A percentile compares a stretch with the other conserved stretches of the same genome.
phyloP scores from a whole-genome alignment of 2,888 invertebrate species.

The Agonum fuliginosum region DNA sequence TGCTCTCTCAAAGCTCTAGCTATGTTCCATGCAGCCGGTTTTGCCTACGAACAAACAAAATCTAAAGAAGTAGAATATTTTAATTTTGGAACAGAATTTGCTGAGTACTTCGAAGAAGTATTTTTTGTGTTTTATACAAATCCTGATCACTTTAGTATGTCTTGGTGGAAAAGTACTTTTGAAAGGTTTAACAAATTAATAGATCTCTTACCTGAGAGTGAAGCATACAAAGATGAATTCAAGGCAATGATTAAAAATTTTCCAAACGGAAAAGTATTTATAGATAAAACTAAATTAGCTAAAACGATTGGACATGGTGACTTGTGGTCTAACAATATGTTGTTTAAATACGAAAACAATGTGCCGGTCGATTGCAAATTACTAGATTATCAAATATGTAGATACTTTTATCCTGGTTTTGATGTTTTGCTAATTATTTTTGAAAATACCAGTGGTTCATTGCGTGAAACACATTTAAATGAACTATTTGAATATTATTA shows the following conservation, averaged over 20 bases:
- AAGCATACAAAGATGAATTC: slow-evolving; percentile 63
- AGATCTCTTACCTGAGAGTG: slow-evolving; percentile 64
- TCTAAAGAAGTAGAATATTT: slow-evolving; percentile 58
- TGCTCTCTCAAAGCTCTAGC: slow-evolving; percentile 73
- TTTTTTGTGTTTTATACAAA: slow-evolving; percentile 2
- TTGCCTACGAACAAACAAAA: slow-evolving; percentile 73
- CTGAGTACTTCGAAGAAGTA: neutral
- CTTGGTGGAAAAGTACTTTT: slow-evolving; percentile 31
- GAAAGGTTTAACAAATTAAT: slow-evolving; percentile 64
- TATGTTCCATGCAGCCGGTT: slow-evolving; percentile 74
- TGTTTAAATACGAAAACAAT: slow-evolving; percentile 62
- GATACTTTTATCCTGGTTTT: slow-evolving; percentile 66
- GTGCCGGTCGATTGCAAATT: slow-evolving; percentile 64
- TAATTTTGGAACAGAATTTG: slow-evolving; percentile 9
- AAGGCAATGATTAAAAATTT: neutral
- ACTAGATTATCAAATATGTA: slow-evolving; percentile 68
- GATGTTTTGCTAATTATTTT: slow-evolving; percentile 67
- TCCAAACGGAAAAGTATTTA: slow-evolving; percentile 13
- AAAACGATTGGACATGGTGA: slow-evolving; percentile 67
- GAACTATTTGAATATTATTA: slow-evolving; percentile 67
- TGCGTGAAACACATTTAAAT: slow-evolving; percentile 64
- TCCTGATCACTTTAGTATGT: neutral
- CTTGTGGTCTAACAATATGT: slow-evolving; percentile 68
- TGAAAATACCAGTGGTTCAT: slow-evolving; percentile 65
- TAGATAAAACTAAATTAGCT: slow-evolving; percentile 55